phyloP scores from a whole-genome alignment of 1,140 invertebrate species.

The Drosophila erecta region DNA sequence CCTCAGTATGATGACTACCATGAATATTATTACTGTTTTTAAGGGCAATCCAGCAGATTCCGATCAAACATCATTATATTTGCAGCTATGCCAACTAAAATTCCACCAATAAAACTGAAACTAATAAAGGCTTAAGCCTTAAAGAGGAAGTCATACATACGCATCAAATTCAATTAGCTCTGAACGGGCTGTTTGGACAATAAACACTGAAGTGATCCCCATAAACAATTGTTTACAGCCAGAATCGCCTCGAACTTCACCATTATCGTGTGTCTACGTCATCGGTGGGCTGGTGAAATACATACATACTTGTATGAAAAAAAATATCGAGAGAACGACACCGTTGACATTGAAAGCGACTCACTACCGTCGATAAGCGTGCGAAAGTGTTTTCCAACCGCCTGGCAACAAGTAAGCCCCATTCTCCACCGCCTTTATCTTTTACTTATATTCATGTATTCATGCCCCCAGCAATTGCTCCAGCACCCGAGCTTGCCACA shows the following conservation, averaged over 20 bases:
- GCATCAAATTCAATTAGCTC: conserved; percentile 1
- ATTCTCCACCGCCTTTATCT: neutral
- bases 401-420: conserved; percentile 59
- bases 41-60: neutral
- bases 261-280: conserved; percentile 50
- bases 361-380: conserved; percentile 52
- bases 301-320: neutral
- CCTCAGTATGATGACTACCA: neutral
- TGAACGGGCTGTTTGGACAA: conserved; percentile 1
- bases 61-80: neutral
- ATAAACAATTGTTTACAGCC: conserved; percentile 32
- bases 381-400: conserved; percentile 37
- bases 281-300: conserved; percentile 65
- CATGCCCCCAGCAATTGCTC: conserved; percentile 3
- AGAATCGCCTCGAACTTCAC: conserved; percentile 14
- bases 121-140: conserved; percentile 16
- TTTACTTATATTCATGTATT: neutral
- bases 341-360: conserved; percentile 74
- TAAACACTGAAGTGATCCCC: conserved; percentile 32
- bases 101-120: neutral
- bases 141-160: conserved; percentile 8
- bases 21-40: neutral
- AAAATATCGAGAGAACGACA: conserved; percentile 57
- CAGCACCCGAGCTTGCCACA: conserved; percentile 14
- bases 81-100: neutral